Evolutionary conservation across 2,888 invertebrate species (phyloP).

Genomic region (Melieria omissa): DNA sequence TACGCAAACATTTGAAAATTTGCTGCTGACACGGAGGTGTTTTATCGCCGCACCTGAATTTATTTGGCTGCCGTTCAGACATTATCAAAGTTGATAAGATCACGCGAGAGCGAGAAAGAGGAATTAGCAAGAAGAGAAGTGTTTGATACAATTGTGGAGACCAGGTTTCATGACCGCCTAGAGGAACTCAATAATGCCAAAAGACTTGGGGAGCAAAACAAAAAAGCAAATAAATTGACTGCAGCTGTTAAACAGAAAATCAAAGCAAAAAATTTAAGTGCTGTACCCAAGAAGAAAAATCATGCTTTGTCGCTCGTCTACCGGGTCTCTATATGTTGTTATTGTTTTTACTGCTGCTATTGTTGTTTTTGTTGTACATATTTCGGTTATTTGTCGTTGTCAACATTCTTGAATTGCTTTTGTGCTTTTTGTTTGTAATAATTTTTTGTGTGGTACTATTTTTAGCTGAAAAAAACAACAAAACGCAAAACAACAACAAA

Average conservation of each 20-base stretch:
- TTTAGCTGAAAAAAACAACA: not conserved
- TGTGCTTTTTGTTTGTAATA: constrained; percentile 3
- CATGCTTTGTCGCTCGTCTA: not conserved
- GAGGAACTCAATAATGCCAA: no score
- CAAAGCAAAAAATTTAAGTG: not conserved
- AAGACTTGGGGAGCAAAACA: not conserved
- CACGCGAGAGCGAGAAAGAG: no score
- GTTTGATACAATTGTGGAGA: no score
- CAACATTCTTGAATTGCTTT: not conserved
- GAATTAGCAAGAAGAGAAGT: no score
- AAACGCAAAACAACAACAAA: no score
- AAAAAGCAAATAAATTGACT: not conserved
- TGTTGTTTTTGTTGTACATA: constrained; percentile 5
- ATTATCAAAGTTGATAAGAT: no score
- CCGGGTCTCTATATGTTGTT: not conserved
- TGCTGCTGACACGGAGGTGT: no score
- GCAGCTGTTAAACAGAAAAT: not conserved
- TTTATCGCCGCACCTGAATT: no score
- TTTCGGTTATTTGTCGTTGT: not conserved
- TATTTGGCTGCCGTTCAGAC: no score
- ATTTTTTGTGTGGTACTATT: not conserved
- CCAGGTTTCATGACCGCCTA: no score
- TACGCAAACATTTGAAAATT: no score
- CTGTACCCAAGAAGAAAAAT: not conserved
- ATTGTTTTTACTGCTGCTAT: not conserved